Base-by-base conservation (phyloP, 2,888 invertebrate species). In the Pantelozetes paolii region DNA sequence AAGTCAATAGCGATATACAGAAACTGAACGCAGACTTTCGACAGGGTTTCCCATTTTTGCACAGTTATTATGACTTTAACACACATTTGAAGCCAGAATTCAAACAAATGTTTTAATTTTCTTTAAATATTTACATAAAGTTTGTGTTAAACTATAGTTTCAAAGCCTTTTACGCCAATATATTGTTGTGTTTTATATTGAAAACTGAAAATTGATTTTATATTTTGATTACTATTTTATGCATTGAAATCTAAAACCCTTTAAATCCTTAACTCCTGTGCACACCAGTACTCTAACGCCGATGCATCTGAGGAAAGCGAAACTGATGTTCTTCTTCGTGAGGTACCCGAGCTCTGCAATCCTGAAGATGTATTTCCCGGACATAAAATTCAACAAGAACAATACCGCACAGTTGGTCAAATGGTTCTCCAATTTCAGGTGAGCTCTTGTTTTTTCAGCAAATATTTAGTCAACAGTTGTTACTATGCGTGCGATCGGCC, bases 351-450 rank as follows among this genome's bases (percentile, higher is more conserved):
- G 94, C 84, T 98, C 98, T 77, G 92, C 96, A 81, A 93, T 98
- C 80, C 90, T 99, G 84, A 99, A 99, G 87, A 94, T 96, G 90
- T 99, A 95, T 88, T 99, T 99, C 88, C 98, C 98, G 57, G 99
- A 99, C 86, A 97, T 99, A 86, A 95, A 95, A 84, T 99, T 99
- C 88, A 99, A 99, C 88, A 99, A 99, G 87, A 98, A 98, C 87
- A 99, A 99, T 87, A 99, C 99, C 79, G 99, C 99, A 82, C 99
- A 99, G 87, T 90, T 99, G 84, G 99, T 99, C 87, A 99, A 99
- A 86, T 99, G 99, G 99, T 99, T 99, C 90, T 97, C 97, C 82
- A 99, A 99, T 85, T 99, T 99, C 87, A 90, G 99, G 99, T 99
- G 84, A 89, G 91, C 87, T 48, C 20, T 57, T 15, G 18, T 57